A percentile compares a stretch with the other conserved stretches of the same genome.
These are phyloP conservation scores for Oceanodroma tethys DNA, from an alignment of 2,113 vertebrate species.

Conservation along the genomic window DNA sequence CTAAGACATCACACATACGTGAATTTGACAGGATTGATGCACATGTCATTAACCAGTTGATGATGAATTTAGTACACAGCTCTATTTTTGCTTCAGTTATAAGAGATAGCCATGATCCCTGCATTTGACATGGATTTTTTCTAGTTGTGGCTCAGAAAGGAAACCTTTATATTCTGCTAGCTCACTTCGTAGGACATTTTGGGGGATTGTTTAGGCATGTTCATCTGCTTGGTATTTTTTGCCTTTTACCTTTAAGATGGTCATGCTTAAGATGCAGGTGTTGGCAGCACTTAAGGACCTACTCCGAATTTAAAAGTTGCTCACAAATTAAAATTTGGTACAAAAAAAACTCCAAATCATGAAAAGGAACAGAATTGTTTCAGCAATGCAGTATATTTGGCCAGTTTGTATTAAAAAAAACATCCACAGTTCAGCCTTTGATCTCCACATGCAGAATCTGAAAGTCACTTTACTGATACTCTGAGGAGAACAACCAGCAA, in stretches of 20 bases:
- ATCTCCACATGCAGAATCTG: not conserved
- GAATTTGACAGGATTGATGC: not conserved
- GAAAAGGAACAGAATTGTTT: not conserved
- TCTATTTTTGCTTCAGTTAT: not conserved
- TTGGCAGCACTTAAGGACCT: not conserved
- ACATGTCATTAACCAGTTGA: not conserved
- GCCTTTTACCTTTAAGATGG: not conserved
- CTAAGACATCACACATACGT: not conserved
- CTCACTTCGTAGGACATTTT: not conserved
- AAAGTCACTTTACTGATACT: not conserved
- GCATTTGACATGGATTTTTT: not conserved
- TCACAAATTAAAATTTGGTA: not conserved
- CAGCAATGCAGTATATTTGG: not conserved
- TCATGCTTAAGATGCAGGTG: not conserved
- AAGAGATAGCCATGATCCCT: not conserved
- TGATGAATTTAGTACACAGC: not conserved
- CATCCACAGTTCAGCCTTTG: not conserved
- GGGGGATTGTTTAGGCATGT: not conserved
- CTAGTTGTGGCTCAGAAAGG: not conserved
- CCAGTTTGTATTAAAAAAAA: not conserved
- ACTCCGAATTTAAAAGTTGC: not conserved
- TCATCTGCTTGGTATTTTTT: not conserved
- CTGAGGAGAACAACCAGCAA: not conserved
- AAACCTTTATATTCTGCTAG: not conserved
- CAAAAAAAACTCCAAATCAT: not conserved